Conservation (phyloP, 2,113 vertebrate species). For the Mesembrinibis cayennensis region DNA sequence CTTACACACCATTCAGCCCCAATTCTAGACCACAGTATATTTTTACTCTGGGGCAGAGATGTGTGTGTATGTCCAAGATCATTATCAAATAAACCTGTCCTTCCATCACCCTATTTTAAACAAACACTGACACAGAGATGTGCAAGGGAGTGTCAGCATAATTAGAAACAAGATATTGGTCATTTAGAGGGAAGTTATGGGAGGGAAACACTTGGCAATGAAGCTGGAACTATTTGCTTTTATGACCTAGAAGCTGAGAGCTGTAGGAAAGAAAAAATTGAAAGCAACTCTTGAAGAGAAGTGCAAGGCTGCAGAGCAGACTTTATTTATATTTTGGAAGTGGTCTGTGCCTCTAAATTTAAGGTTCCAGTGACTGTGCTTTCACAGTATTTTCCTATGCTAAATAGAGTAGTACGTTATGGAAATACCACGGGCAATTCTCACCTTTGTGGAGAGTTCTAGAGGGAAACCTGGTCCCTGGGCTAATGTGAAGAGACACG, state of each 20-base stretch:
- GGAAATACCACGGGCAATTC: too few species aligned
- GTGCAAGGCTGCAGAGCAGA: background rate
- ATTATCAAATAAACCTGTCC: background rate
- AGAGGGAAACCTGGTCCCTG: background rate
- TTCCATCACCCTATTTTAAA: background rate
- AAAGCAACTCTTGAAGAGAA: background rate
- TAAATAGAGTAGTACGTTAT: background rate
- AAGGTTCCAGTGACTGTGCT: background rate
- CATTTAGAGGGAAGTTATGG: background rate
- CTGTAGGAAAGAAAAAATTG: background rate
- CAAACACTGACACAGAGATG: background rate
- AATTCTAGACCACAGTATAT: background rate
- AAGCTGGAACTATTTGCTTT: background rate
- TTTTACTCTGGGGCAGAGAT: background rate
- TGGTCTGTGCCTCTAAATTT: background rate
- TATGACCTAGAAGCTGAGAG: background rate
- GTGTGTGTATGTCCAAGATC: background rate
- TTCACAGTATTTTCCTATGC: background rate
- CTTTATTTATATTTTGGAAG: background rate
- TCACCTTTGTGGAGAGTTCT: background rate
- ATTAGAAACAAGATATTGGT: background rate
- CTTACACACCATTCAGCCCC: background rate
- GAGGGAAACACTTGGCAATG: background rate
- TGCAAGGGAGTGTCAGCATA: background rate
- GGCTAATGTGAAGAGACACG: accelerated